Evolutionary conservation across 2,888 invertebrate species (phyloP), one percentile per base, ranked within the genome.

Genomic region (Herminia tarsipennalis): DNA sequence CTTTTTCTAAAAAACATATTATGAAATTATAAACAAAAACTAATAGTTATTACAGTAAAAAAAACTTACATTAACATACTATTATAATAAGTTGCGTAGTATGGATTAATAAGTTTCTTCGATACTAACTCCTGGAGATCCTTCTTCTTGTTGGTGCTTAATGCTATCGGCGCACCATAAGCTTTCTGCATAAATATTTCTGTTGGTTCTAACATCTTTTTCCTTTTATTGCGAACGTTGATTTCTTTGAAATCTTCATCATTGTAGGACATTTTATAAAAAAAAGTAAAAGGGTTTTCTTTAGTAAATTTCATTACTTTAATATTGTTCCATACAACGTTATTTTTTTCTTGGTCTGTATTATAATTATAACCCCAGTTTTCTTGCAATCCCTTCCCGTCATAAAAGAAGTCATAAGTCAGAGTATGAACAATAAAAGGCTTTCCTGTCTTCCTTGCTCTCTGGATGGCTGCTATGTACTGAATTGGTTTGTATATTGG

Each of bases 401-500:
- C 37, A 8, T 24, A 39, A 43, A 52, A 51, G 4, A 29, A 43
- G 16, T 17, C 12, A 34, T 22, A 21, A 5, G 37, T 37, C 10
- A 45, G 9, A 41, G 29, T 41, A 5, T 48, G 25, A 6, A 50
- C 40, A 21, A 13, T 36, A 33, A 40, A 55, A 1, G 49, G 46
- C 16, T 17, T 29, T 14, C 46, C 44, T 37, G 9, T 43, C 33
- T 55, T 55, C 22, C 27, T 37, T 12, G 56, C 40, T 18, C 12
- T 44, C 44, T 35, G 44, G 13, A 56, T 51, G 8, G 41, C 18
- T 6, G 8, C 12, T 10, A 33, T 42, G 20, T 48, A 56, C 14
- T 51, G 48, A 10, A 12, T 6, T 17, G 55, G 55, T 1, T 38
- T 10, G 29, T 54, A 51, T 3, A 57, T 51, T 24, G 57, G 47